Base-by-base conservation (phyloP, 2,888 invertebrate genomes). In the Stenichneumon culpator region DNA sequence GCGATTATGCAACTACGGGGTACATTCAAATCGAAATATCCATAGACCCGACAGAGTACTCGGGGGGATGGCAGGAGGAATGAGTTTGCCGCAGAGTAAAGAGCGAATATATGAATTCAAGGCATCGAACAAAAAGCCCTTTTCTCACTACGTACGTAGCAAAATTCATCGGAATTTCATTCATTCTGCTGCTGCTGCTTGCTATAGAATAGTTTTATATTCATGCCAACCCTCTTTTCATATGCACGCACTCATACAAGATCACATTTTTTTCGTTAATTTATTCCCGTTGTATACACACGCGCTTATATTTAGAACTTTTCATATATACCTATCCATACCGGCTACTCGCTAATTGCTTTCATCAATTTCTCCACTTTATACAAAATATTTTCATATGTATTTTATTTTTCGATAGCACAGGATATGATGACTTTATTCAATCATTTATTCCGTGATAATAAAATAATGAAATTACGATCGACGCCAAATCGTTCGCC, bases 111-210 rank as follows among this genome's bases (percentile, higher is more conserved):
- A 73, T 74, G 73, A 84, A 86, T 82, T 68, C 72, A 73, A 77
- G 79, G 77, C 82, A 79, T 79, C 70, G 78, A 86, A 82, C 79
- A 77, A 84, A 80, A 83, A 83, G 78, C 63, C 36, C 44, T 39
- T 47, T 52, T 65, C 52, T 52, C 39, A 57, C 22, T 79, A 52
- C 32, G 73, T 50, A 82, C 70, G 77, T 80, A 72, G 80, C 77
- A 50, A 84, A 84, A 84, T 72, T 84, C 80, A 77, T 80, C 57
- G 72, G 77, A 72, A 84, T 73, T 44, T 52, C 75, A 84, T 84
- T 84, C 50, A 84, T 80, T 84, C 47, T 25, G 52, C 50, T 22
- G 73, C 22, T 9, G 44, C 32, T n/a, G 25, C 60, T 19, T 36
- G 25, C 60, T 72, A 77, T 80, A 75, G 79, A 83, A 83, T 65